These are phyloP conservation scores for Eulithis prunata DNA, from an alignment of 2,888 invertebrate species.

Conservation along the genomic window DNA sequence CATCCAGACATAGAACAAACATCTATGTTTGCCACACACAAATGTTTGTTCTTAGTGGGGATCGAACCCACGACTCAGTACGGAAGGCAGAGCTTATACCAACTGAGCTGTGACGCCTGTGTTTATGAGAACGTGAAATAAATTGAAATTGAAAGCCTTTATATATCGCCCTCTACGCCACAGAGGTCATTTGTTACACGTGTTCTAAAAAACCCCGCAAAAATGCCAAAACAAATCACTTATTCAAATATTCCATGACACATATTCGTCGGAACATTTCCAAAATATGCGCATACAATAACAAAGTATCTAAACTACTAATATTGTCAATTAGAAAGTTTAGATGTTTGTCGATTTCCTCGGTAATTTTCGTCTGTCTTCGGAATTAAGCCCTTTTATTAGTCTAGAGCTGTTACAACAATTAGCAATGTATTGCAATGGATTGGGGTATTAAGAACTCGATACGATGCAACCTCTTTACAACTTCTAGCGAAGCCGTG, in stretches of 20 bases:
- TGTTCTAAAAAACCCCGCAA: background rate
- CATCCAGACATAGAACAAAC: no score
- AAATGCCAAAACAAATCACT: constrained; percentile 13
- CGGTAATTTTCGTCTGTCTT: no score
- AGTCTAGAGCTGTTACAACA: no score
- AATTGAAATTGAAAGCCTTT: background rate
- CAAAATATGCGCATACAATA: constrained; percentile 49
- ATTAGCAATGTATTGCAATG: no score
- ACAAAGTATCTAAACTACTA: background rate
- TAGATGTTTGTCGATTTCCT: background rate
- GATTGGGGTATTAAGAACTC: no score
- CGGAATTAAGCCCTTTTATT: no score
- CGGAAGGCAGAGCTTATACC: no score
- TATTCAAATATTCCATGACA: constrained; percentile 31
- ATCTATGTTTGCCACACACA: no score
- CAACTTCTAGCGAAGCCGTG: background rate
- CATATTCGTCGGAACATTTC: constrained; percentile 33
- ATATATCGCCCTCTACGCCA: background rate
- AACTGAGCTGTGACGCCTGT: no score
- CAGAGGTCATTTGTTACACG: background rate
- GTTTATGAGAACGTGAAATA: no score
- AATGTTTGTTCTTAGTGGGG: no score
- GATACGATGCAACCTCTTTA: background rate
- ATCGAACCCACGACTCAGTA: no score
- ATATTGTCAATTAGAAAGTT: background rate